Evolutionary conservation across 2,797 vertebrate genomes (phyloP).

Genomic region (Cirrhinus molitorella): DNA sequence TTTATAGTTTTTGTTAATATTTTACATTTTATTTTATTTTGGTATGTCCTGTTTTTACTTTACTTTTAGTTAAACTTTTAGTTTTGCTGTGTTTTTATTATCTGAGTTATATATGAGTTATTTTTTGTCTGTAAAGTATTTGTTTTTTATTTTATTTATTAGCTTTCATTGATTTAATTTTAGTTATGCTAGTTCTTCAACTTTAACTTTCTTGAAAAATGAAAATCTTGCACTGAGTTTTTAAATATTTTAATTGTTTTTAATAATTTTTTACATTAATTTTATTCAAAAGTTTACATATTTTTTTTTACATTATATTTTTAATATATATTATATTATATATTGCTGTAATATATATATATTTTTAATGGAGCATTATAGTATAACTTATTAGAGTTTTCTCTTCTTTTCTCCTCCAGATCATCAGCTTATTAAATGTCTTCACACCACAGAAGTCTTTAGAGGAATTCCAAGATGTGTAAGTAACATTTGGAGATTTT

Average conservation of each 20-base stretch:
- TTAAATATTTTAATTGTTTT: too few relatives aligned
- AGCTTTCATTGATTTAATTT: not conserved
- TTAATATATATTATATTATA: too few relatives aligned
- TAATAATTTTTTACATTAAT: too few relatives aligned
- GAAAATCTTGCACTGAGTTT: too few relatives aligned
- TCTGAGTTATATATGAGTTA: not conserved
- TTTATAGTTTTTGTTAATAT: not conserved
- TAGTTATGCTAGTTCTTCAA: not conserved
- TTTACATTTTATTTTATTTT: not conserved
- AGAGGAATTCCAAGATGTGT: constrained; percentile 99
- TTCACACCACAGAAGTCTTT: constrained; percentile 99
- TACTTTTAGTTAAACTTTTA: not conserved
- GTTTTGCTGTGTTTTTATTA: not conserved
- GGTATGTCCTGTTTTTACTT: too few relatives aligned
- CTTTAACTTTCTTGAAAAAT: too few relatives aligned
- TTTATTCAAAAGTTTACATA: too few relatives aligned
- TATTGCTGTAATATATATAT: too few relatives aligned
- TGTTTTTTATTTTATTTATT: not conserved
- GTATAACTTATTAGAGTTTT: constrained; percentile 1
- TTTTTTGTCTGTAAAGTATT: not conserved
- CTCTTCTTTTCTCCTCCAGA: constrained; percentile 82
- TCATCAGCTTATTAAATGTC: constrained; percentile 99
- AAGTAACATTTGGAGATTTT: constrained; percentile 76
- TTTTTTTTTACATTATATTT: too few relatives aligned
- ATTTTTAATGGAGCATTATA: not conserved